Evolutionary conservation across 2,797 vertebrate species (phyloP).

Genomic region (Brachyalestes nurse): DNA sequence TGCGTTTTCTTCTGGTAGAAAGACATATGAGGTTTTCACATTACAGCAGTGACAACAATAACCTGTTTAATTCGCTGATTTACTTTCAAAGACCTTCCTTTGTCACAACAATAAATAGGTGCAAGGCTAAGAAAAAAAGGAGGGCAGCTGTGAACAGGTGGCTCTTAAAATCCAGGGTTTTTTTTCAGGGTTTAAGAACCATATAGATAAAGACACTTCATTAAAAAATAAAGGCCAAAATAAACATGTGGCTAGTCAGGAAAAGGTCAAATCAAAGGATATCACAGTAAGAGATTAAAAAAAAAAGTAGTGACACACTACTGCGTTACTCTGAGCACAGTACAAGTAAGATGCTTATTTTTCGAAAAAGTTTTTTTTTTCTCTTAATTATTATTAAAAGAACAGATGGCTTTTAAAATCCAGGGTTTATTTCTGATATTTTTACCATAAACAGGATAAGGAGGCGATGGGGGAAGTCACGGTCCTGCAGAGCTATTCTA

Average conservation of each 20-base stretch:
- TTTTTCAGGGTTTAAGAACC: slow-evolving; percentile 81
- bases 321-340: slow-evolving; percentile 77
- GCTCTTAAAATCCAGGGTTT: too few species aligned
- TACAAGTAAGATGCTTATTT: slow-evolving; percentile 87
- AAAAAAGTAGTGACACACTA: slow-evolving; percentile 83
- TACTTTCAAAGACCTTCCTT: slow-evolving; percentile 27
- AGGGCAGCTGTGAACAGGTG: slow-evolving; percentile 12
- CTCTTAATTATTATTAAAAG: slow-evolving; percentile 48
- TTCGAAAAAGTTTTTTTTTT: slow-evolving; percentile 19
- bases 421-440: slow-evolving; percentile 54
- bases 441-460: slow-evolving; percentile 53
- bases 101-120: not conserved
- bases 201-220: slow-evolving; percentile 92
- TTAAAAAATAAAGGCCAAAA: slow-evolving; percentile 89
- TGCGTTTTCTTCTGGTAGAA: not conserved
- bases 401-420: slow-evolving; percentile 7
- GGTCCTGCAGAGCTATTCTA: slow-evolving; percentile 59
- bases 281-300: slow-evolving; percentile 88
- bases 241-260: slow-evolving; percentile 91
- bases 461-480: slow-evolving; percentile 54
- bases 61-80: not conserved
- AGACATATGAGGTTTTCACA: not conserved
- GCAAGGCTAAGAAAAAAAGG: not conserved
- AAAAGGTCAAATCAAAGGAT: slow-evolving; percentile 79
- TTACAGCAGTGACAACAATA: not conserved